Evolutionary conservation across 1,140 invertebrate species (phyloP), one percentile per base, ranked within the genome.

Genomic region (Diploscapter pachys): DNA sequence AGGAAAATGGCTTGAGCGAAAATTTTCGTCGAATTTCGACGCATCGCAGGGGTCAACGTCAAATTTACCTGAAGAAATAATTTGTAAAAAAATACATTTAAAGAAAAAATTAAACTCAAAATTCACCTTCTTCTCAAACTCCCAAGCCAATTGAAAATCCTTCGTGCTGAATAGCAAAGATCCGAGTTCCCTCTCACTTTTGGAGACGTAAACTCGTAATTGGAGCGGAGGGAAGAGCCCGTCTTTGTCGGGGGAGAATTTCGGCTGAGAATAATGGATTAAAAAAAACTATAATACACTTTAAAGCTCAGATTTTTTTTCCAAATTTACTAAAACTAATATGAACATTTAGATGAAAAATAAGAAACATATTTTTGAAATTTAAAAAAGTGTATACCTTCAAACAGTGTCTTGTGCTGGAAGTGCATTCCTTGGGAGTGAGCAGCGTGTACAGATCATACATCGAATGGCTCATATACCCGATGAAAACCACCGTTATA

Each of bases 371-470:
- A 0, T 31, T 31, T 31, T 63, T 64, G 8, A 13, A 49, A 48
- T n/a, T 5, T 63, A 67, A 9, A 9, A 67, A 61, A 31, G 31
- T 31, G 2, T 53, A 3, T 71, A 64, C 57, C 69, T 63, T 55
- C 53, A 68, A 55, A 68, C 66, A 68, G 51, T 68, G n/a, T n/a
- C 9, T 9, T 6, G 48, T 55, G 6, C 6, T 55, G n/a, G 66
- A 55, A 6, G 53, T 52, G 67, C 80, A 81, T 5, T 71, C 4
- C 3, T 73, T 63, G 8, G 81, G 77, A 57, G 81, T 76, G 66
- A 81, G 81, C 5, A 81, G 71, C 31, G 78, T 69, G 55, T 81
- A 81, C 50, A 81, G 63, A 9, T 71, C 63, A 55, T 73, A 70
- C 11, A 80, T 51, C 9, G 70, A 72, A 54, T 81, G 71, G 52